phyloP scores from a whole-genome alignment of 2,888 invertebrate species.

The Trichopoda pennipes region DNA sequence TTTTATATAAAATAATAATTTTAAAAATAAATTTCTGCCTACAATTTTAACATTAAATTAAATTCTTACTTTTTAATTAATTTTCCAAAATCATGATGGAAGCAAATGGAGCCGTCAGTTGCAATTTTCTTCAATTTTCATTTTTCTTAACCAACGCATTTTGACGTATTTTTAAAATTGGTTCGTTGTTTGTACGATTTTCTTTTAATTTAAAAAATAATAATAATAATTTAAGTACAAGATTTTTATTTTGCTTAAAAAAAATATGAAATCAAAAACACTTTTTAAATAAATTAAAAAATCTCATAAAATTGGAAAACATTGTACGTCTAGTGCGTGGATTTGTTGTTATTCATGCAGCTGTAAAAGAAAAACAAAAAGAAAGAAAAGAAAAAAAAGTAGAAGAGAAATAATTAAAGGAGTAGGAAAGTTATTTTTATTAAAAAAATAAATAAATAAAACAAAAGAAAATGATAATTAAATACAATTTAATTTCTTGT shows the following conservation, averaged over 20 bases:
- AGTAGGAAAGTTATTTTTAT: slow-evolving; percentile 20
- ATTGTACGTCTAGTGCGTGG: slow-evolving; percentile 79
- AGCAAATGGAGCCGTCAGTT: background rate
- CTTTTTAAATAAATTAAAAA: slow-evolving; percentile 78
- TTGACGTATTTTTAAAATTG: slow-evolving; percentile 54
- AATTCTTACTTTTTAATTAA: background rate
- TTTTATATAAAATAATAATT: too few relatives aligned
- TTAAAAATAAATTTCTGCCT: slow-evolving; percentile 1
- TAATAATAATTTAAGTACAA: slow-evolving; percentile 10
- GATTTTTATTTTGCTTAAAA: background rate
- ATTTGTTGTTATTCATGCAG: slow-evolving; percentile 80
- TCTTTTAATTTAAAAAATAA: slow-evolving; percentile 13
- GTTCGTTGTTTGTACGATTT: slow-evolving; percentile 48
- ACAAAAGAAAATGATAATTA: background rate
- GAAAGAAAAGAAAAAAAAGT: slow-evolving; percentile 31
- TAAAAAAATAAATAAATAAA: too few relatives aligned
- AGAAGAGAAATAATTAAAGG: slow-evolving; percentile 16
- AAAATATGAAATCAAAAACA: slow-evolving; percentile 75
- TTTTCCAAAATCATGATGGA: background rate
- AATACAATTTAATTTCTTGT: too few relatives aligned
- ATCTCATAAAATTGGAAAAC: slow-evolving; percentile 77
- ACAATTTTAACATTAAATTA: slow-evolving; percentile 2
- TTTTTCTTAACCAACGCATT: slow-evolving; percentile 57
- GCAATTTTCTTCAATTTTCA: slow-evolving; percentile 37
- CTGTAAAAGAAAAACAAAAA: slow-evolving; percentile 75